Evolutionary conservation across 2,888 invertebrate species (phyloP), one percentile per base, ranked within the genome.

Genomic region (Catocala fraxini): DNA sequence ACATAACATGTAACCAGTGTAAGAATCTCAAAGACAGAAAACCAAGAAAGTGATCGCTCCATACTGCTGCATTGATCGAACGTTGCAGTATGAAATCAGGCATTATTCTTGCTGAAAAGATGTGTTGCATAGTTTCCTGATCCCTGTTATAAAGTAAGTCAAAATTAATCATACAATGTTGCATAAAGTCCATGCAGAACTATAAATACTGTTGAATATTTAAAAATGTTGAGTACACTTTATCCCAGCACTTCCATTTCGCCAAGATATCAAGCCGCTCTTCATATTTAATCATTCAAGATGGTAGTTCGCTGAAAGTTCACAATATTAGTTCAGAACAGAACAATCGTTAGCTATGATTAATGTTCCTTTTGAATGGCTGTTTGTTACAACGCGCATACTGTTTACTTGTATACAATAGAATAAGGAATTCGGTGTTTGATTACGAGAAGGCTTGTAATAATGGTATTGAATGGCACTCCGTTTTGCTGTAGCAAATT

Each of bases 261-360:
- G 5, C 12, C 35, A 34, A 45, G 43, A 54, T 33, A 45, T 11
- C 42, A 47, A 47, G 13, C 47, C 12, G n/a, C 45, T 46, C 34
- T 12, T n/a, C 25, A 48, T 33, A 56, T 62, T 57, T 45, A 53
- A 56, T 53, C 43, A 57, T 57, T 62, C 57, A 57, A 53, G 57
- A 57, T 49, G 48, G 33, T 25, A 51, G 41, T 15, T 43, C 11
- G 43, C 12, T 35, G 47, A 53, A 57, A 62, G 53, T 57, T 57
- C 53, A 62, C 56, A 62, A 62, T 62, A 62, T 57, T 57, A 62
- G 62, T 53, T 53, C 13, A 52, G 12, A 47, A 60, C 41, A 52
- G 47, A 55, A 61, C 63, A 74, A 70, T 73, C 58, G 58, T 59
- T 67, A 64, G 54, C 15, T 10, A 63, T 73, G 72, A 73, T 71